These are phyloP conservation scores for Motacilla tschutschensis DNA, from an alignment of 2,113 vertebrate species.

Conservation along the genomic window DNA sequence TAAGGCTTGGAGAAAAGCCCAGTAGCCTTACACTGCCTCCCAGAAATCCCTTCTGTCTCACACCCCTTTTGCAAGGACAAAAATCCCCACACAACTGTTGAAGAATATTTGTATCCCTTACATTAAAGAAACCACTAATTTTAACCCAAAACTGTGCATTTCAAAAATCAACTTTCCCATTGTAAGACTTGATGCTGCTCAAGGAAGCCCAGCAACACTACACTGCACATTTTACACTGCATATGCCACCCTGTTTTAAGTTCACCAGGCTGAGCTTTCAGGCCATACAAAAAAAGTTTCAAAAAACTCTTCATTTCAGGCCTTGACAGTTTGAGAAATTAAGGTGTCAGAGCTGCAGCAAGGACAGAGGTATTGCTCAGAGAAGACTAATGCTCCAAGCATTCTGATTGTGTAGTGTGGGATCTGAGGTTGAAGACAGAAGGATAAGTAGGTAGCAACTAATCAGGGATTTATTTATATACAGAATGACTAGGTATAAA, in stretches of 20 bases:
- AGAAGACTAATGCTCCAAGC: not conserved
- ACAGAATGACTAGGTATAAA: slow-evolving; percentile 23
- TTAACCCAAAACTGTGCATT: not conserved
- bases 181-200: not conserved
- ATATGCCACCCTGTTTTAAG: not conserved
- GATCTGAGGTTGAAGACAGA: not conserved
- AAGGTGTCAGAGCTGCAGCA: not conserved
- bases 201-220: not conserved
- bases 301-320: not conserved
- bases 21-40: not conserved
- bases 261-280: not conserved
- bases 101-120: not conserved
- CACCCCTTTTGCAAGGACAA: not conserved
- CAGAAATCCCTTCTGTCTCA: not conserved
- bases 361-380: not conserved
- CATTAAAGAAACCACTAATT: not conserved
- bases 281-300: not conserved
- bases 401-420: not conserved
- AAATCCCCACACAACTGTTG: not conserved
- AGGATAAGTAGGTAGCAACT: slow-evolving; percentile 1
- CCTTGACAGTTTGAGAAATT: slow-evolving; percentile 1
- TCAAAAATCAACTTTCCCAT: not conserved
- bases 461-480: slow-evolving; percentile 37
- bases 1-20: not conserved
- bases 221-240: not conserved